These are phyloP conservation scores for Cotesia vestalis DNA, from an alignment of 1,140 invertebrate species.

Conservation along the genomic window DNA sequence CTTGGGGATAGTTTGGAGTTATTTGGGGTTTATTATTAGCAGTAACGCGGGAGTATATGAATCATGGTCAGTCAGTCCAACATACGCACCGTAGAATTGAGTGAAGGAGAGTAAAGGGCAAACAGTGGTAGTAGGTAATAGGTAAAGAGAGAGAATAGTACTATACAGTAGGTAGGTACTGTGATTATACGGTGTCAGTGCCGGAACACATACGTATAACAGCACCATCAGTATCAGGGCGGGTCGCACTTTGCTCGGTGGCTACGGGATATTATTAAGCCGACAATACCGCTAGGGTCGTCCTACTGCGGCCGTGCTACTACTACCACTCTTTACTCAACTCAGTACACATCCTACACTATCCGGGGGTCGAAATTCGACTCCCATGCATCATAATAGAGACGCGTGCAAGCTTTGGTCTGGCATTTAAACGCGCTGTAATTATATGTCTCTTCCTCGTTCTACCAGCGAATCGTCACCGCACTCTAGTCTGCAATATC, in stretches of 20 bases:
- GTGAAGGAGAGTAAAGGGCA: slow-evolving; percentile 35
- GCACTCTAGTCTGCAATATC: background rate
- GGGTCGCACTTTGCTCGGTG: slow-evolving; percentile 47
- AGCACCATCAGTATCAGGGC: slow-evolving; percentile 39
- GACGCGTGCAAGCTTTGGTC: slow-evolving; percentile 53
- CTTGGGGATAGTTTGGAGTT: too few species aligned
- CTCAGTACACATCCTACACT: slow-evolving; percentile 33
- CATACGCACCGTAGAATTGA: too few species aligned
- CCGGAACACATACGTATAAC: slow-evolving; percentile 35
- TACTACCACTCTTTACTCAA: slow-evolving; percentile 28
- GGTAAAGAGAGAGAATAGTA: too few species aligned
- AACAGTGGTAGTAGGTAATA: too few species aligned
- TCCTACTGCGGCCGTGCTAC: background rate
- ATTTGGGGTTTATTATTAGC: slow-evolving; percentile 29
- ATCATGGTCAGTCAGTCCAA: slow-evolving; percentile 37
- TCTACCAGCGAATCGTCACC: background rate
- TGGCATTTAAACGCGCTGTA: slow-evolving; percentile 54
- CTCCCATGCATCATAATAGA: slow-evolving; percentile 57
- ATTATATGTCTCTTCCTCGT: slow-evolving; percentile 48
- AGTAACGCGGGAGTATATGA: slow-evolving; percentile 36
- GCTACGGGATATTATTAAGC: slow-evolving; percentile 55
- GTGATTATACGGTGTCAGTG: slow-evolving; percentile 61
- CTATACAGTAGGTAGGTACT: slow-evolving; percentile 43
- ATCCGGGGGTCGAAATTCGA: slow-evolving; percentile 59
- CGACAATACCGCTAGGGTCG: slow-evolving; percentile 50